Conservation (phyloP, 2,797 vertebrate species). For the Chlorospingus semifuscus region DNA sequence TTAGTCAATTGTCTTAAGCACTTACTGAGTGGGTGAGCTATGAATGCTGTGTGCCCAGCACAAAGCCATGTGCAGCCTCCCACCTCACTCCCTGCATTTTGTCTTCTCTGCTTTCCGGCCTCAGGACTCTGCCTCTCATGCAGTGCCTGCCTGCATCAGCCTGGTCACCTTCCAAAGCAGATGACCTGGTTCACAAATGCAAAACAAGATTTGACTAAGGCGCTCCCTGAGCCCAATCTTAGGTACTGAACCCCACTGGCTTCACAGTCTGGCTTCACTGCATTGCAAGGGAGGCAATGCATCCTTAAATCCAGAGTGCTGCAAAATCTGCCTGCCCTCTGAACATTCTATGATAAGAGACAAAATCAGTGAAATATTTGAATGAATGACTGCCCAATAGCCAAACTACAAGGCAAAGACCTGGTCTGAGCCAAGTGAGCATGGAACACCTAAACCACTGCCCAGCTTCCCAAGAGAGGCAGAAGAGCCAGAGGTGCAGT, state of each 20-base stretch:
- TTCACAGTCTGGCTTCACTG: not conserved
- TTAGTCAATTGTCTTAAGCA: slow-evolving; percentile 62
- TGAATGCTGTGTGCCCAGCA: not conserved
- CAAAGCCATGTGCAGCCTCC: not conserved
- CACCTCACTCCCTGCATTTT: not conserved
- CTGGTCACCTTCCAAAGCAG: not conserved
- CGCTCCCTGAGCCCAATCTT: not conserved
- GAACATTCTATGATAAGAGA: accelerated
- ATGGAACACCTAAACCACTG: not conserved
- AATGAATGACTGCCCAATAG: not conserved
- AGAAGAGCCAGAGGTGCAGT: not conserved
- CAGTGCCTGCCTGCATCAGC: not conserved
- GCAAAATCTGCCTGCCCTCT: not conserved
- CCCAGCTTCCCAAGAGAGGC: not conserved
- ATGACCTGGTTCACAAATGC: not conserved
- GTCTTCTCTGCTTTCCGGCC: not conserved
- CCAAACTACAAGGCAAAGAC: not conserved
- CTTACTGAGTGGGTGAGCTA: slow-evolving; percentile 6
- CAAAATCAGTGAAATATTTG: not conserved
- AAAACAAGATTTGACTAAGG: not conserved
- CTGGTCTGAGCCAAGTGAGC: not conserved
- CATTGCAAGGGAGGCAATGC: not conserved
- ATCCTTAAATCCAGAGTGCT: not conserved
- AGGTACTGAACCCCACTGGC: not conserved
- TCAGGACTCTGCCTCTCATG: accelerated